Evolutionary conservation across 30 jellyfish, hydroid and myxozoan species (phyloP).

Genomic region (Cassiopea xamachana): DNA sequence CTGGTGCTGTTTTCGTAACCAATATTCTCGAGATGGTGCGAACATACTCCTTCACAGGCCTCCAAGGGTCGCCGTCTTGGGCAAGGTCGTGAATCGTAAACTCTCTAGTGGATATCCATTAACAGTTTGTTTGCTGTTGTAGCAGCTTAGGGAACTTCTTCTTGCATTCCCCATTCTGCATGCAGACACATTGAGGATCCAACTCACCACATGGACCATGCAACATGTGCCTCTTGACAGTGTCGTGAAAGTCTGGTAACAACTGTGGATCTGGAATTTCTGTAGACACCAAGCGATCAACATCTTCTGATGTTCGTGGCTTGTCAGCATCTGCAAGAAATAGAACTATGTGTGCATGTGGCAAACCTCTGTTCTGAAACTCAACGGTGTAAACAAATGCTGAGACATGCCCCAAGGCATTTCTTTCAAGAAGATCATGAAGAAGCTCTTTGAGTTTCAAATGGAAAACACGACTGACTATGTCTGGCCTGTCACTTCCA

Average conservation of each 20-base stretch:
- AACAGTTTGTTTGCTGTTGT: not conserved
- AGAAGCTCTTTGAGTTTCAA: conserved; percentile 6
- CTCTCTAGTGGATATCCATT: not conserved
- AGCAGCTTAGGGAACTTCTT: not conserved
- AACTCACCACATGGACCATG: not conserved
- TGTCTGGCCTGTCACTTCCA: conserved; percentile 16
- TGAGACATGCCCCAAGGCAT: not conserved
- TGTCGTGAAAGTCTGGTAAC: not conserved
- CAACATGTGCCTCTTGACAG: not conserved
- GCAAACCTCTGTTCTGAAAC: not conserved
- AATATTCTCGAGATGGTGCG: not conserved
- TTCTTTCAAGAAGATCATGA: conserved; percentile 1
- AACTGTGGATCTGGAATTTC: conserved; percentile 14
- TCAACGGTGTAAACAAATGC: conserved; percentile 4
- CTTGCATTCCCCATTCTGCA: not conserved
- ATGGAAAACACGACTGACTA: conserved; percentile 57
- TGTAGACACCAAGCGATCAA: not conserved
- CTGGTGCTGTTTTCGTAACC: not conserved
- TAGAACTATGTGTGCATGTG: not conserved
- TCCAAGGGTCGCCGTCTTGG: not conserved
- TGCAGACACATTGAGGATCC: not conserved
- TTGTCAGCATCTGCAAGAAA: conserved; percentile 20
- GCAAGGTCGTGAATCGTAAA: not conserved
- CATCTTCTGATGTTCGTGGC: conserved; percentile 5
- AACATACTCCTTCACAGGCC: not conserved